These are phyloP conservation scores for Epinephelus cyanopodus DNA, from an alignment of 2,113 vertebrate genomes.

Conservation along the genomic window DNA sequence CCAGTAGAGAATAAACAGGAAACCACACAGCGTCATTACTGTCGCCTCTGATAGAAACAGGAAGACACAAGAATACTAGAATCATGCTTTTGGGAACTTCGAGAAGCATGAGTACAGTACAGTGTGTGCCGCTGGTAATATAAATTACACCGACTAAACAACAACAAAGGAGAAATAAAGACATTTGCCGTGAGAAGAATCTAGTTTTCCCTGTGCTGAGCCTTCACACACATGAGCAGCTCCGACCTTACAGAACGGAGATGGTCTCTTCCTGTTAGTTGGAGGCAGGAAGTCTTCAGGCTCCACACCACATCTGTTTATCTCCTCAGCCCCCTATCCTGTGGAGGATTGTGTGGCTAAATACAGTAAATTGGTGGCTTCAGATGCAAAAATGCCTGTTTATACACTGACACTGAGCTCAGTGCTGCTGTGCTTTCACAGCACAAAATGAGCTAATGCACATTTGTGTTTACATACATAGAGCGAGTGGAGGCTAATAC, in stretches of 20 bases:
- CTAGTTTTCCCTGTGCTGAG: not conserved
- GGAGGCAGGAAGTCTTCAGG: constrained; percentile 50
- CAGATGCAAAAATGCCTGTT: not conserved
- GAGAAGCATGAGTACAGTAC: not conserved
- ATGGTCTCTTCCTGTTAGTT: constrained; percentile 59
- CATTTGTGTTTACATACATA: not conserved
- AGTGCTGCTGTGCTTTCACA: not conserved
- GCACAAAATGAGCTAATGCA: not conserved
- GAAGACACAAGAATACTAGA: constrained; percentile 22
- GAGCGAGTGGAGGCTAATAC: not conserved
- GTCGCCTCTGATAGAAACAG: constrained; percentile 33
- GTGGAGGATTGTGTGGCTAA: not conserved
- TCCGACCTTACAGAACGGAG: not conserved
- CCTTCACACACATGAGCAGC: constrained; percentile 8
- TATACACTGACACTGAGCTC: constrained; percentile 6
- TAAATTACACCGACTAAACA: constrained; percentile 1
- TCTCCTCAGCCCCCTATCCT: constrained; percentile 37
- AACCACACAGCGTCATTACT: constrained; percentile 61
- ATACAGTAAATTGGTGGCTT: constrained; percentile 25
- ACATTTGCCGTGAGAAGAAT: not conserved
- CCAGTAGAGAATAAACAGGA: constrained; percentile 73
- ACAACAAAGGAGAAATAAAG: not conserved
- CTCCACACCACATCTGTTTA: constrained; percentile 54
- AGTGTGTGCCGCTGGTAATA: not conserved
- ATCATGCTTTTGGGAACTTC: not conserved